Percentiles rank a stretch among this genome's conserved stretches.
phyloP scores from a whole-genome alignment of 2,888 invertebrate genomes.

The Tiliacea citrago region DNA sequence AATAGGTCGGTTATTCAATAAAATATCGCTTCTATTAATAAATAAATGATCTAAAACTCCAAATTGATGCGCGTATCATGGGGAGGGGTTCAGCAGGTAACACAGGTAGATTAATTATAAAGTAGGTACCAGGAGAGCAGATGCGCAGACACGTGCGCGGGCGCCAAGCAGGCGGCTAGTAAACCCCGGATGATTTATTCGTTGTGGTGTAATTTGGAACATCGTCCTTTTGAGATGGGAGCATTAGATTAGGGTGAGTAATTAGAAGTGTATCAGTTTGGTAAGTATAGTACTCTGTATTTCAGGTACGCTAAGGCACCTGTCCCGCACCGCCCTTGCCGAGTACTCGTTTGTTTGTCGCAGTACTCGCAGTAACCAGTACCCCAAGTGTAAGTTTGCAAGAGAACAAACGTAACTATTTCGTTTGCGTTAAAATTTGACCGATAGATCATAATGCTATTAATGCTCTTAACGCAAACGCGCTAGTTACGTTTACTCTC shows the following conservation, averaged over 20 bases:
- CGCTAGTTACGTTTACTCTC: too few relatives aligned
- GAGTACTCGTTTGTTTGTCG: too few relatives aligned
- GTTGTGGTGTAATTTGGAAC: slow-evolving; percentile 30
- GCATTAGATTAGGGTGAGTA: slow-evolving; percentile 22
- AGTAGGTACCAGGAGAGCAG: slow-evolving; percentile 72
- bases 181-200: slow-evolving; percentile 57
- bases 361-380: too few relatives aligned
- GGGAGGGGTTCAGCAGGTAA: slow-evolving; percentile 48
- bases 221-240: slow-evolving; percentile 15
- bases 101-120: slow-evolving; percentile 79
- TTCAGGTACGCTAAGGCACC: neutral
- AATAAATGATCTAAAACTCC: slow-evolving; percentile 24
- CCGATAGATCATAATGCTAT: too few relatives aligned
- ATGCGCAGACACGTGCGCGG: slow-evolving; percentile 80
- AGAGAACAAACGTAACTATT: too few relatives aligned
- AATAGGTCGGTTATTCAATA: slow-evolving; percentile 12
- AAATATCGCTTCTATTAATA: neutral
- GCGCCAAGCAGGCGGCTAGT: slow-evolving; percentile 36
- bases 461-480: too few relatives aligned
- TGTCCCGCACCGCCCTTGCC: too few relatives aligned
- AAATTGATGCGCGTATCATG: slow-evolving; percentile 32
- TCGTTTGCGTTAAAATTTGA: too few relatives aligned
- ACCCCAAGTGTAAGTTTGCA: too few relatives aligned
- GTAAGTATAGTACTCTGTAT: neutral
- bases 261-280: neutral